Evolutionary conservation across 2,113 vertebrate species (phyloP), one percentile per base, ranked within the genome.

Genomic region (Pseudopipra pipra): DNA sequence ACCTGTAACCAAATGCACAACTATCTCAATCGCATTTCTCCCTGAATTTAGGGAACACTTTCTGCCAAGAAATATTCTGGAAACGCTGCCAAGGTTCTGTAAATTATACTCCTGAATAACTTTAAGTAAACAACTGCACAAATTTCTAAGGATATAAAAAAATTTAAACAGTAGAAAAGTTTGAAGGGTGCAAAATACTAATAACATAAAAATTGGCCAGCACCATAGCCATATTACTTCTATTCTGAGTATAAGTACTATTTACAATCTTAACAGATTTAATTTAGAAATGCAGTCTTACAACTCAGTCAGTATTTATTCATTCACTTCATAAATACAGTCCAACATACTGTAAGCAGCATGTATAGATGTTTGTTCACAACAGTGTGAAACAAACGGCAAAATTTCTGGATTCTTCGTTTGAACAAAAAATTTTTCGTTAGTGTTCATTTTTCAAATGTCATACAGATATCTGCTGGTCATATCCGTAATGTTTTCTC

Each of bases 351-450:
- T 25, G 10, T 21, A 41, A 81, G 13, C 8, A 65, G 6, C 22
- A 51, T 0, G 1, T 5, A 14, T 6, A 2, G 1, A 12, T 4
- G 2, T 10, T 43, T 20, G 2, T 44, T 56, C 41, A 5, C 2
- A 9, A 7, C 46, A 52, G 1, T 1, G 4, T 24, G 19, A 61
- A 73, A 65, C 5, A 27, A 22, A 11, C 0, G 2, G 16, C 0
- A 43, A 44, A 39, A 30, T 11, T 14, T 23, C 31, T 61, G 11
- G 4, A 49, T 54, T 24, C 7, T 8, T 65, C 14, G 5, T 6
- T 6, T 25, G 6, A 80, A 41, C 3, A 33, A 62, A n/a, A 47
- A 21, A 7, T 5, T 8, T 9, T 35, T 21, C 0, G 5, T 12
- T 30, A 20, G 9, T 3, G 4, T 10, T 47, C 2, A 9, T 51